Conservation (phyloP, 2,113 vertebrate genomes). For the Arizona elegans region DNA sequence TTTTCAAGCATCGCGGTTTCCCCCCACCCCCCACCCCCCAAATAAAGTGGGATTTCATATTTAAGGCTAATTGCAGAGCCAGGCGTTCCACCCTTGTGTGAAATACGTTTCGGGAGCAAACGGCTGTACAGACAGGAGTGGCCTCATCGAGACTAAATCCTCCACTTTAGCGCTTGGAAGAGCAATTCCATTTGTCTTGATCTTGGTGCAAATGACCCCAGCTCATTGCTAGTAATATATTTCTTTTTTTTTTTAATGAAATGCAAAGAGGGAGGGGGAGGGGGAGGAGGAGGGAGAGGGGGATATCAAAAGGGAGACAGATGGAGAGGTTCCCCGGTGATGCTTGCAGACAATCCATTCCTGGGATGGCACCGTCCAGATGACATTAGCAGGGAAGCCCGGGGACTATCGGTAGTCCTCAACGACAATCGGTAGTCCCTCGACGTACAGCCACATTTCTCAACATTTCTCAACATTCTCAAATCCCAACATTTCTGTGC, state of each 20-base stretch:
- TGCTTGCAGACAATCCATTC: background rate
- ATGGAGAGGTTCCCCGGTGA: background rate
- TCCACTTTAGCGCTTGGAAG: background rate
- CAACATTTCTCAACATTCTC: too few species aligned
- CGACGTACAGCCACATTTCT: background rate
- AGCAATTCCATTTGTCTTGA: background rate
- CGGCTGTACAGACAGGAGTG: rapidly evolving
- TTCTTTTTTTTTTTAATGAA: background rate
- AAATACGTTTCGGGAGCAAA: background rate
- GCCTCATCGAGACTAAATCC: background rate
- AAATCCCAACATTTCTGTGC: background rate
- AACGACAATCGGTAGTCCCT: too few species aligned
- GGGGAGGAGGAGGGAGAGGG: background rate
- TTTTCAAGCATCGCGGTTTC: background rate
- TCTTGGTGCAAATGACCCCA: background rate
- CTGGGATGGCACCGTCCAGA: background rate
- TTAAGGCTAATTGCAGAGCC: background rate
- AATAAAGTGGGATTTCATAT: background rate
- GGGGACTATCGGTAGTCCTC: too few species aligned
- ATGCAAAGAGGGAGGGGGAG: background rate
- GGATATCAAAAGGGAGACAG: background rate
- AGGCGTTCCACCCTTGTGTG: background rate
- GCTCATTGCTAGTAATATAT: background rate
- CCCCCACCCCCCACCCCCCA: too few species aligned
- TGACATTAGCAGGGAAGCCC: background rate